Percentiles rank a stretch among this genome's conserved stretches.
phyloP scores from a whole-genome alignment of 2,888 invertebrate genomes.

The Ariolimax columbianus region DNA sequence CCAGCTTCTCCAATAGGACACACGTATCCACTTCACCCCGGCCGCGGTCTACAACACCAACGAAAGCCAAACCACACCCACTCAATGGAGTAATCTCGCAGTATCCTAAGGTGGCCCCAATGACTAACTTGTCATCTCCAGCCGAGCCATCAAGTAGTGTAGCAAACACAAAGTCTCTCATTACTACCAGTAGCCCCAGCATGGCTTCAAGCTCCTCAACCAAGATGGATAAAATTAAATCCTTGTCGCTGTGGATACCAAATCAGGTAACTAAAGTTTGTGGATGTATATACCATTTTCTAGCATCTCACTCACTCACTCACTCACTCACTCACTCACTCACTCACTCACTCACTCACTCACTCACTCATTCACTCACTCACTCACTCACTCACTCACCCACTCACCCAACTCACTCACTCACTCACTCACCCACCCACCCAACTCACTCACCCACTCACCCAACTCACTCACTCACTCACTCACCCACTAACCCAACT shows the following conservation, averaged over 20 bases:
- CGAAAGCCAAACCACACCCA: slow-evolving; percentile 6
- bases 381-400: too few relatives aligned
- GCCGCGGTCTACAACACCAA: slow-evolving; percentile 27
- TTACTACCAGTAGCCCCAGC: neutral
- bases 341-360: too few relatives aligned
- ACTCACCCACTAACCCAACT: too few relatives aligned
- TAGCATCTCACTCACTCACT: neutral
- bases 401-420: too few relatives aligned
- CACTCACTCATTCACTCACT: too few relatives aligned
- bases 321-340: slow-evolving; percentile 8
- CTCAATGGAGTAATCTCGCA: slow-evolving; percentile 22
- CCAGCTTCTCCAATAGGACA: slow-evolving; percentile 22
- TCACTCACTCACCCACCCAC: too few relatives aligned
- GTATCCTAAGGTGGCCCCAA: neutral
- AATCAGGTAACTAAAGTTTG: slow-evolving; percentile 15
- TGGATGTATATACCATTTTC: neutral
- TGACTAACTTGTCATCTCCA: neutral
- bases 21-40: neutral
- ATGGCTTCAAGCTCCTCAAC: too few relatives aligned
- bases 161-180: neutral
- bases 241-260: slow-evolving; percentile 22
- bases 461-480: too few relatives aligned
- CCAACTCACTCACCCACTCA: too few relatives aligned
- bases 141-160: neutral
- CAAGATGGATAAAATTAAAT: neutral